These are phyloP conservation scores for Urocitellus parryii DNA, from an alignment of 2,113 vertebrate species.

Conservation along the genomic window DNA sequence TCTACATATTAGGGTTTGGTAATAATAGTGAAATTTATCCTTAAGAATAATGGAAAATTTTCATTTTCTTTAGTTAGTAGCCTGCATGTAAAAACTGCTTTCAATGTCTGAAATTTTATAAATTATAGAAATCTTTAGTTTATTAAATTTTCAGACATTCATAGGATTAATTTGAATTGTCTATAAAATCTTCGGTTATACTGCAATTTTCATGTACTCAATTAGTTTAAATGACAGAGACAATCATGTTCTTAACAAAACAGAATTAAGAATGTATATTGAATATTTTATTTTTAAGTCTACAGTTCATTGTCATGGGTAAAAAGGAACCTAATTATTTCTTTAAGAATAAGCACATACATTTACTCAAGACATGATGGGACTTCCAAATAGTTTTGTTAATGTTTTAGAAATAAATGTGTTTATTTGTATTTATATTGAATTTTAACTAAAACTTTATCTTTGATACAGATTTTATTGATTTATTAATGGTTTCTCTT, in stretches of 20 bases:
- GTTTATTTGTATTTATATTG: conserved; percentile 45
- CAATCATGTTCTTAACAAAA: conserved; percentile 72
- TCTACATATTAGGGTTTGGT: background rate
- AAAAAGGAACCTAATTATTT: conserved; percentile 1
- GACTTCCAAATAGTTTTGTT: conserved; percentile 36
- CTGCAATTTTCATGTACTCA: conserved; percentile 67
- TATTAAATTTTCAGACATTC: background rate
- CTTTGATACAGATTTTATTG: conserved; percentile 2
- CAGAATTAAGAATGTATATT: conserved; percentile 45
- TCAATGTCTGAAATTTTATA: conserved; percentile 6
- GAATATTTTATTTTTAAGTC: conserved; percentile 66
- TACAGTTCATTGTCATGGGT: conserved; percentile 52
- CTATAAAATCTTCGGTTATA: conserved; percentile 31
- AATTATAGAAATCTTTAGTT: conserved; percentile 51
- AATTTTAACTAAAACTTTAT: conserved; percentile 4
- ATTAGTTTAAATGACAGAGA: conserved; percentile 66
- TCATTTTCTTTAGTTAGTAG: background rate
- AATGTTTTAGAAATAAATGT: conserved; percentile 61
- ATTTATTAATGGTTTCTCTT: background rate
- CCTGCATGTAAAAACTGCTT: background rate
- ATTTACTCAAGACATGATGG: background rate
- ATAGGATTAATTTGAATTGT: conserved; percentile 65
- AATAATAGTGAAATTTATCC: background rate
- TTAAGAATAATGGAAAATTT: background rate
- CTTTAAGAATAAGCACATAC: background rate